phyloP scores from a whole-genome alignment of 2,888 invertebrate genomes.

The Suillia variegata region DNA sequence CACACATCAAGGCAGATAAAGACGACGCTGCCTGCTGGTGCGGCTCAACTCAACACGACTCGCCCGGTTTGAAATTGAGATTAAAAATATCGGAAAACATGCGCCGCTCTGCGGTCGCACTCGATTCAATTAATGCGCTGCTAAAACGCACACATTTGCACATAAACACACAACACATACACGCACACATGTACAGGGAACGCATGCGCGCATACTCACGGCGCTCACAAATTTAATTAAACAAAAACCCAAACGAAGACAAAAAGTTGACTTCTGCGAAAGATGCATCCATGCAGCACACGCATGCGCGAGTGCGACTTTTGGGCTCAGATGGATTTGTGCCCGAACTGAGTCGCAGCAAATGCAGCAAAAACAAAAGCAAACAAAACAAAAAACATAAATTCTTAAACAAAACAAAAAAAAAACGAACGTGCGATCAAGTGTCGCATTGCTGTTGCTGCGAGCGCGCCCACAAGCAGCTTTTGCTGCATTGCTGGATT shows the following conservation, averaged over 20 bases:
- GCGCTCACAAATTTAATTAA: neutral
- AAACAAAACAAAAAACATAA: too few species aligned
- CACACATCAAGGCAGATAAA: too few species aligned
- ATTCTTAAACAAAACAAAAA: too few species aligned
- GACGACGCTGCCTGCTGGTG: too few species aligned
- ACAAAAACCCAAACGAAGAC: constrained; percentile 34
- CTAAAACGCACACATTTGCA: constrained; percentile 48
- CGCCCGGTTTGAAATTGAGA: too few species aligned
- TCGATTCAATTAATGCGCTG: constrained; percentile 54
- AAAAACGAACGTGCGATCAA: too few species aligned
- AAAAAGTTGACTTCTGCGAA: constrained; percentile 22
- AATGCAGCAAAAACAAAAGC: too few species aligned
- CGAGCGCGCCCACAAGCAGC: constrained; percentile 21
- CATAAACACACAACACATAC: constrained; percentile 1
- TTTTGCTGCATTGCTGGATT: too few species aligned
- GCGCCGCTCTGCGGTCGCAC: constrained; percentile 16
- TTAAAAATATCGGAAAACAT: neutral
- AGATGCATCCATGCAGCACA: constrained; percentile 16
- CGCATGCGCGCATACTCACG: constrained; percentile 4
- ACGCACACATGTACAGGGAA: neutral
- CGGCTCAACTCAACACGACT: too few species aligned
- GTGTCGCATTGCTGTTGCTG: neutral
- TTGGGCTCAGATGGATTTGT: constrained; percentile 16
- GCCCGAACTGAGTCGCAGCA: neutral
- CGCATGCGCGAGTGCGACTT: neutral